These are phyloP conservation scores for Drosophila kepulauana DNA, from an alignment of 1,140 invertebrate genomes.

Conservation along the genomic window DNA sequence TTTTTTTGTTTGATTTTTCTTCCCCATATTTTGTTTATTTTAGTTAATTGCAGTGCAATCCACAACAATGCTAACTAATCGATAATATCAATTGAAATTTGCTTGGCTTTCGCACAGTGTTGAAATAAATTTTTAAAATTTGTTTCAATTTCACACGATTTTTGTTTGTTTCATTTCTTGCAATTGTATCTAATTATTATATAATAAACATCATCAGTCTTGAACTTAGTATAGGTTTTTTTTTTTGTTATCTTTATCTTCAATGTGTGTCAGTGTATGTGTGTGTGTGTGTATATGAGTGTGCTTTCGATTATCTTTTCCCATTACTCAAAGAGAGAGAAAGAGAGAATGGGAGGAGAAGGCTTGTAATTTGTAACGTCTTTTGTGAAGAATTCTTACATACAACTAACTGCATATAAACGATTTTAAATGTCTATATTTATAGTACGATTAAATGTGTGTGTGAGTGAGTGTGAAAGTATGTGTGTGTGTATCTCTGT, in stretches of 20 bases:
- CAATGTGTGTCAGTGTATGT: constrained; percentile 19
- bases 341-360: no score
- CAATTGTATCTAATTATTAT: constrained; percentile 70
- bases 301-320: constrained; percentile 14
- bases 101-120: constrained; percentile 41
- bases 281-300: constrained; percentile 5
- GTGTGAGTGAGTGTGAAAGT: constrained; percentile 2
- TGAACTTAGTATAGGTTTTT: constrained; percentile 79
- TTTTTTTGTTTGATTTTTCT: constrained; percentile 17
- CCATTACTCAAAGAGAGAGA: background rate
- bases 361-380: constrained; percentile 45
- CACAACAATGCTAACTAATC: constrained; percentile 64
- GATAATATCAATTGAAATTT: constrained; percentile 49
- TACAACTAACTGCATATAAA: constrained; percentile 8
- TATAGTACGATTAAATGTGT: constrained; percentile 20
- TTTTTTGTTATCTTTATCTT: constrained; percentile 1
- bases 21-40: constrained; percentile 2
- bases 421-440: constrained; percentile 8
- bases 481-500: constrained; percentile 15
- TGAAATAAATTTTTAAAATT: constrained; percentile 70
- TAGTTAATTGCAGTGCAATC: constrained; percentile 23
- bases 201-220: constrained; percentile 84
- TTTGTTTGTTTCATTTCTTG: constrained; percentile 3
- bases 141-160: constrained; percentile 31
- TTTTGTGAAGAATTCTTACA: constrained; percentile 40